Evolutionary conservation across 1,140 invertebrate genomes (phyloP).

Genomic region (Halotydeus destructor): DNA sequence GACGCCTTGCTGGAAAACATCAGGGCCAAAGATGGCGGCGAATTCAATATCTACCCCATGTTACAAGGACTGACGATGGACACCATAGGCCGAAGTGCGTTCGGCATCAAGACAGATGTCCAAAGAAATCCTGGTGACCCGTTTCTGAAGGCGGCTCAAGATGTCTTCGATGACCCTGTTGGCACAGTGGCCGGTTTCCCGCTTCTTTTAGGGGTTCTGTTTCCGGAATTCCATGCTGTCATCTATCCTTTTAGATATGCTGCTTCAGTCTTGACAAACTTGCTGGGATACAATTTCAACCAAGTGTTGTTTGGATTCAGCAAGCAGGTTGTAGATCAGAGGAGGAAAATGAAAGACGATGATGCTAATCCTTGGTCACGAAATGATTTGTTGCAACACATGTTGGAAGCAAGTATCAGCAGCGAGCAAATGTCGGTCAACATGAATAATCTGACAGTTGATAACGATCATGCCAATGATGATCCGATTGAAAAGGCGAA

Average conservation of each 20-base stretch:
- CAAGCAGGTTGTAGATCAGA: not conserved
- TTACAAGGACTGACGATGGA: constrained; percentile 29
- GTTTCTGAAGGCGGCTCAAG: constrained; percentile 10
- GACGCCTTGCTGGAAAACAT: constrained; percentile 19
- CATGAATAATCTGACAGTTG: not conserved
- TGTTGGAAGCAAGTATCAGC: constrained; percentile 3
- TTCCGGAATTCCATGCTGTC: constrained; percentile 6
- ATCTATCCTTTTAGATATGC: constrained; percentile 7
- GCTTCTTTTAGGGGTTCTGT: not conserved
- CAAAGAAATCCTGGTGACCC: constrained; percentile 10
- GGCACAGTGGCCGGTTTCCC: not conserved
- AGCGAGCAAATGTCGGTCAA: not conserved
- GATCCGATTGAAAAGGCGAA: no score
- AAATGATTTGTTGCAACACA: constrained; percentile 10
- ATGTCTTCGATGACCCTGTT: constrained; percentile 7
- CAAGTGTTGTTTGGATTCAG: not conserved
- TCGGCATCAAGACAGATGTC: constrained; percentile 22
- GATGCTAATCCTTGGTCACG: not conserved
- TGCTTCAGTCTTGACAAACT: not conserved
- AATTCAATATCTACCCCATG: constrained; percentile 22
- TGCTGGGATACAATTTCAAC: not conserved
- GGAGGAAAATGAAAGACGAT: no score
- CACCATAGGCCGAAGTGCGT: constrained; percentile 29
- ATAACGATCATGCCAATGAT: not conserved
- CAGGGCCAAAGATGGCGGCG: constrained; percentile 11